Conservation (phyloP, 1,140 invertebrate species). For the Drosophila chauvacae region DNA sequence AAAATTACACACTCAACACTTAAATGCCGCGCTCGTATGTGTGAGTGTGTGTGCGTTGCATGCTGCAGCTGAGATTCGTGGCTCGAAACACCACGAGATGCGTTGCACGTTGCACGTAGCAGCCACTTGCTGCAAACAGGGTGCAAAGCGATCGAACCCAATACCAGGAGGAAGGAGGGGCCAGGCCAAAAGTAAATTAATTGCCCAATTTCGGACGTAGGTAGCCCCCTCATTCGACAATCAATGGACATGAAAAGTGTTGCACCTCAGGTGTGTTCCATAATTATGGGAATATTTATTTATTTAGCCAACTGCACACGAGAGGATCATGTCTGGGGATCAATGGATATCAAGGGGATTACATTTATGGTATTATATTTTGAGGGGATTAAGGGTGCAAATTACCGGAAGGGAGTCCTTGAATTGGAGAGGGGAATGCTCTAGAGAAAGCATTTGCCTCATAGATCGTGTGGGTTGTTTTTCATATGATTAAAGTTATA, state of each 20-base stretch:
- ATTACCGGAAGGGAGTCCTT: background rate
- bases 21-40: slow-evolving; percentile 61
- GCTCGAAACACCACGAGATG: slow-evolving; percentile 24
- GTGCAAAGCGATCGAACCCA: slow-evolving; percentile 73
- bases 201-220: slow-evolving; percentile 71
- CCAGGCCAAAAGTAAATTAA: slow-evolving; percentile 64
- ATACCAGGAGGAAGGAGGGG: slow-evolving; percentile 22
- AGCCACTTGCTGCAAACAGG: slow-evolving; percentile 43
- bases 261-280: slow-evolving; percentile 69
- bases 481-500: too few species aligned
- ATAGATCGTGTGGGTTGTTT: background rate
- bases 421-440: background rate
- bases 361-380: slow-evolving; percentile 29
- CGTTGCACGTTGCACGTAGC: slow-evolving; percentile 42
- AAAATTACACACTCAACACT: slow-evolving; percentile 83
- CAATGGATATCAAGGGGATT: slow-evolving; percentile 36
- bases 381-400: slow-evolving; percentile 26
- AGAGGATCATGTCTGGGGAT: slow-evolving; percentile 17
- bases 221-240: slow-evolving; percentile 41
- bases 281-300: slow-evolving; percentile 58
- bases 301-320: slow-evolving; percentile 42
- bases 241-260: slow-evolving; percentile 58
- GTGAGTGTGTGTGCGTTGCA: slow-evolving; percentile 52
- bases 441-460: background rate
- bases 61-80: slow-evolving; percentile 73